Evolutionary conservation across 2,888 invertebrate species (phyloP).

Genomic region (Parnassius apollo): DNA sequence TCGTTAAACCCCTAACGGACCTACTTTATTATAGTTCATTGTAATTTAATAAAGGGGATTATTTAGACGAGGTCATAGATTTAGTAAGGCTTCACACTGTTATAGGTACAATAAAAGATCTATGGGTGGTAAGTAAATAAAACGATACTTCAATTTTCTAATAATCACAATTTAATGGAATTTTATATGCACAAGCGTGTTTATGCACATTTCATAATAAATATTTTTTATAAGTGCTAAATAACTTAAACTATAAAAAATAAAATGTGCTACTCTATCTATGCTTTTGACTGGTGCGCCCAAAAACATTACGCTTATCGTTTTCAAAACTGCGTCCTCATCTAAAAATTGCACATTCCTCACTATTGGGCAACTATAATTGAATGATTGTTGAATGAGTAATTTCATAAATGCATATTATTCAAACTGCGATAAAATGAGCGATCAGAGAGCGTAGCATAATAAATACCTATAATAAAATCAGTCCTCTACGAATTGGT

Average conservation of each 20-base stretch:
- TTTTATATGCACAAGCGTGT: constrained; percentile 76
- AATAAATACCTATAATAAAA: constrained; percentile 22
- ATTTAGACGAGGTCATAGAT: not conserved
- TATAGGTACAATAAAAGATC: too few relatives aligned
- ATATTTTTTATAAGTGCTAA: constrained; percentile 70
- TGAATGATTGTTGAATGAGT: constrained; percentile 8
- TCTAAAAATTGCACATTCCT: constrained; percentile 30
- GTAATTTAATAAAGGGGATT: not conserved
- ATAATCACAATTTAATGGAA: constrained; percentile 79
- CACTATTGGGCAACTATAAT: constrained; percentile 42
- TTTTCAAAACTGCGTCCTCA: constrained; percentile 43
- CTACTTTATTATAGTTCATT: too few relatives aligned
- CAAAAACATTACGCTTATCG: constrained; percentile 49
- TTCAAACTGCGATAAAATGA: constrained; percentile 5
- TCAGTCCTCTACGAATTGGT: constrained; percentile 23
- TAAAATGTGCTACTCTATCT: constrained; percentile 61
- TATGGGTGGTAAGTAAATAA: constrained; percentile 2
- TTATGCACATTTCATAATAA: constrained; percentile 69
- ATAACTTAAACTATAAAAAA: constrained; percentile 61
- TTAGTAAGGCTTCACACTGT: not conserved
- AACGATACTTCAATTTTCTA: constrained; percentile 43
- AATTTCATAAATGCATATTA: constrained; percentile 17
- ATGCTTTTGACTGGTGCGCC: constrained; percentile 74
- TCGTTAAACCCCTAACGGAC: too few relatives aligned
- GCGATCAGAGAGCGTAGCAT: constrained; percentile 22